Percentiles rank a stretch among this genome's conserved stretches.
Evolutionary conservation across 2,888 invertebrate genomes (phyloP).

Genomic region (Polyploca ridens): DNA sequence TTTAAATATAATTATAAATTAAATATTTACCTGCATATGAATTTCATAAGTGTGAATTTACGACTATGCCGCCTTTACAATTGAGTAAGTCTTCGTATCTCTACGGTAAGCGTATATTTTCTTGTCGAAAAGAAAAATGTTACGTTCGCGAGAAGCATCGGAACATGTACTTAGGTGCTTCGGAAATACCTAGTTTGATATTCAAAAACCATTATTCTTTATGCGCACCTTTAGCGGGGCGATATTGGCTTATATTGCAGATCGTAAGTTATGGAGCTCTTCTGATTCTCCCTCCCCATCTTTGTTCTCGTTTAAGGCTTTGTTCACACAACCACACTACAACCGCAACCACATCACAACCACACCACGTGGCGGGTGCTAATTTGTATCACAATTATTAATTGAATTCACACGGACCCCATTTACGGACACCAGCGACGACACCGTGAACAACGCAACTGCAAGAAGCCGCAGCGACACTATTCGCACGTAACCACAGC

Average conservation of each 20-base stretch:
- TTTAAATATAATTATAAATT: too few relatives aligned
- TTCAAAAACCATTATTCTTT: conserved; percentile 50
- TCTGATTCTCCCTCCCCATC: conserved; percentile 20
- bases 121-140: conserved; percentile 48
- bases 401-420: too few relatives aligned
- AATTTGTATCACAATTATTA: too few relatives aligned
- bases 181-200: conserved; percentile 42
- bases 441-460: too few relatives aligned
- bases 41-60: background rate
- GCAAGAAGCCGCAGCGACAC: too few relatives aligned
- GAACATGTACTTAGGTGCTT: conserved; percentile 39
- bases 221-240: conserved; percentile 35
- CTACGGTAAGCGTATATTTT: conserved; percentile 32
- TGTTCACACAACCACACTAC: too few relatives aligned
- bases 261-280: conserved; percentile 30
- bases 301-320: conserved; percentile 20
- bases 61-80: conserved; percentile 38
- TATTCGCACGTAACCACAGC: too few relatives aligned
- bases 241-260: conserved; percentile 47
- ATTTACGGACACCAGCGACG: too few relatives aligned
- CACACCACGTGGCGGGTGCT: too few relatives aligned
- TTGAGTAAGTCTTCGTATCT: conserved; percentile 34
- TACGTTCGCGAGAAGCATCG: conserved; percentile 44
- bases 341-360: too few relatives aligned
- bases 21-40: background rate